Conservation (phyloP, 2,113 vertebrate genomes). For the Gobio gobio region DNA sequence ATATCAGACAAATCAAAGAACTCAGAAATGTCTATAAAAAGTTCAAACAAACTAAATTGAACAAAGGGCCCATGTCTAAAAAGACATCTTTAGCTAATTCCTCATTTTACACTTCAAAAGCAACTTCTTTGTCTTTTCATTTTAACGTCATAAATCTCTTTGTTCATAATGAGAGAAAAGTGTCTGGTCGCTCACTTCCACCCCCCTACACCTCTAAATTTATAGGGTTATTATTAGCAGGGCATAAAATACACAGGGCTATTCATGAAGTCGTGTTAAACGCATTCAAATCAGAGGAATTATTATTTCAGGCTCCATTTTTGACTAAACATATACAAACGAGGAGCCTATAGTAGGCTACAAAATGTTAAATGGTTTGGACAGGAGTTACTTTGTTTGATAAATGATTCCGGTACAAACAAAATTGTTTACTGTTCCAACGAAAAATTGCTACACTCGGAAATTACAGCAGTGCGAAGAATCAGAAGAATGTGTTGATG, state of each 20-base stretch:
- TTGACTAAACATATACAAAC: slow-evolving; percentile 57
- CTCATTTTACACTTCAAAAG: slow-evolving; percentile 69
- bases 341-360: slow-evolving; percentile 47
- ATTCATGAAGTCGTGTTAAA: slow-evolving; percentile 46
- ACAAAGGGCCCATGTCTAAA: slow-evolving; percentile 29
- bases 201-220: slow-evolving; percentile 55
- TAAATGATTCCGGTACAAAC: background rate
- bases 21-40: background rate
- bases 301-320: slow-evolving; percentile 60
- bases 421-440: background rate
- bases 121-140: slow-evolving; percentile 66
- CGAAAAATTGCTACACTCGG: background rate
- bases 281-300: slow-evolving; percentile 51
- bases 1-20: background rate
- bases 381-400: background rate
- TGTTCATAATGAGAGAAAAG: slow-evolving; percentile 68
- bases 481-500: background rate
- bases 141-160: slow-evolving; percentile 72
- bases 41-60: background rate
- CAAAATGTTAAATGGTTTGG: background rate
- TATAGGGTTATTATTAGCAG: slow-evolving; percentile 70
- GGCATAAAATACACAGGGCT: slow-evolving; percentile 60
- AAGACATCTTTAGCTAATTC: slow-evolving; percentile 58
- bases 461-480: background rate
- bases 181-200: slow-evolving; percentile 15